Evolutionary conservation across 2,113 vertebrate genomes (phyloP).

Genomic region (Bos taurus): ARS-UCD2.0 NC_037350.1:9671001-9671500

Average conservation of each 20-base stretch:
- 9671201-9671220: background rate
- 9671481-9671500: background rate
- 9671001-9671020: background rate
- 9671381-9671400: background rate
- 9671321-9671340: conserved; percentile 1
- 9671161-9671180: background rate
- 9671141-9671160: background rate
- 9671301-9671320: background rate
- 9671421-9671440: background rate
- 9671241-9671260: background rate
- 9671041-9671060: background rate
- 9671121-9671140: conserved; percentile 5
- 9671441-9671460: background rate
- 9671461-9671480: background rate
- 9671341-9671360: background rate
- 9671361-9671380: background rate
- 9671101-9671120: background rate
- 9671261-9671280: conserved; percentile 13
- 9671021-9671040: background rate
- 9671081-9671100: background rate
- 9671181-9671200: background rate
- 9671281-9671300: background rate
- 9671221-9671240: background rate
- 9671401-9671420: background rate
- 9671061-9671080: background rate